Conservation (phyloP, 1,140 invertebrate species). For the Steinernema feltiae region DNA sequence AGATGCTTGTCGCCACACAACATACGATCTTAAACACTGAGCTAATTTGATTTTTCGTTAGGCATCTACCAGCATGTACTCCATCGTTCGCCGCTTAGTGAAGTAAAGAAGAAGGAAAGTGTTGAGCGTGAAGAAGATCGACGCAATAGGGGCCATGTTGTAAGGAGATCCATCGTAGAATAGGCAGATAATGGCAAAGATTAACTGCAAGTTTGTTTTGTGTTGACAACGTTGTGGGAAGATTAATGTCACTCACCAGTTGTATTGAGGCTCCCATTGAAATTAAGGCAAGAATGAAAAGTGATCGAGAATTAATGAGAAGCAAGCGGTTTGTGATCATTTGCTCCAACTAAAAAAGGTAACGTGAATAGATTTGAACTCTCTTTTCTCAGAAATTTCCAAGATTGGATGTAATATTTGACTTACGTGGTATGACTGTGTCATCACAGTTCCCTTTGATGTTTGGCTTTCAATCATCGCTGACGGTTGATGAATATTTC, state of each 20-base stretch:
- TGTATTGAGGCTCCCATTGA: constrained; percentile 44
- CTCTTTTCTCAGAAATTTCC: too few species aligned
- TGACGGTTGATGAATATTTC: constrained; percentile 43
- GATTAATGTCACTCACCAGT: constrained; percentile 32
- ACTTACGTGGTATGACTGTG: constrained; percentile 45
- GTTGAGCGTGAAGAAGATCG: constrained; percentile 45
- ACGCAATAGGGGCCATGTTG: constrained; percentile 31
- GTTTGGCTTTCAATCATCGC: constrained; percentile 35
- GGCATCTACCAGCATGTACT: constrained; percentile 40
- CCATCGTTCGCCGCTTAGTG: constrained; percentile 29
- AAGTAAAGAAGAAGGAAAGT: constrained; percentile 44
- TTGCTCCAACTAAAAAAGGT: constrained; percentile 49
- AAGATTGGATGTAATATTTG: too few species aligned
- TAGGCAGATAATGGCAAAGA: constrained; percentile 50
- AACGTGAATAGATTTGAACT: too few species aligned
- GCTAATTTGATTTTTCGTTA: too few species aligned
- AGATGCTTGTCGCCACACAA: constrained; percentile 34
- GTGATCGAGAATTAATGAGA: constrained; percentile 37
- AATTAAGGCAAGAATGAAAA: constrained; percentile 37
- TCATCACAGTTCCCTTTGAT: constrained; percentile 35
- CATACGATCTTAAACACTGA: constrained; percentile 41
- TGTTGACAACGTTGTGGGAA: background rate
- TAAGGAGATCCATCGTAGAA: constrained; percentile 54
- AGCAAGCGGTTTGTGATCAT: constrained; percentile 46
- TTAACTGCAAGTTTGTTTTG: constrained; percentile 39